A percentile compares a stretch with the other conserved stretches of the same genome.
These are phyloP conservation scores for Amblyornis subalaris DNA, from an alignment of 2,113 vertebrate species.

Conservation along the genomic window DNA sequence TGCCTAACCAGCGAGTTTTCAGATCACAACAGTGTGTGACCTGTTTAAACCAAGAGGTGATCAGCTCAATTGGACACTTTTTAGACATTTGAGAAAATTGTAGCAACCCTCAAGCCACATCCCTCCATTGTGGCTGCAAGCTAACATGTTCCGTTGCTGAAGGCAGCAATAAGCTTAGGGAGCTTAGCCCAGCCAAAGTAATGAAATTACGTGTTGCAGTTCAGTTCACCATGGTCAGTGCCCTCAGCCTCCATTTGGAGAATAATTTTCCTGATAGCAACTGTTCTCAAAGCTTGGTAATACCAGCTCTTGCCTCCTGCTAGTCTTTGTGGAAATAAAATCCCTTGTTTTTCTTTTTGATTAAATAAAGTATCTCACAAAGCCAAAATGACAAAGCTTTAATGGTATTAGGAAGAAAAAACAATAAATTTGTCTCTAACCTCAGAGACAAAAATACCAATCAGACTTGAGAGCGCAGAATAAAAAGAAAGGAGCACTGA, in stretches of 20 bases:
- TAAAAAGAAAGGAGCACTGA: background rate
- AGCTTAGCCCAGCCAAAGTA: background rate
- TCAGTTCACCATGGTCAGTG: background rate
- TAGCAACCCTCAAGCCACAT: background rate
- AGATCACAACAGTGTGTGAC: background rate
- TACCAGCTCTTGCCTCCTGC: background rate
- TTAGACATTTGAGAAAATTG: background rate
- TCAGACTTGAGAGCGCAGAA: background rate
- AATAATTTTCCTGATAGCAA: conserved; percentile 24
- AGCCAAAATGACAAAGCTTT: background rate
- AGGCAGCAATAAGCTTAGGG: background rate
- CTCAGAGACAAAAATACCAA: background rate
- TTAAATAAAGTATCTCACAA: conserved; percentile 11
- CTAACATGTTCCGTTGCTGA: background rate
- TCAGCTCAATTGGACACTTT: background rate
- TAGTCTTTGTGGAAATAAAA: background rate
- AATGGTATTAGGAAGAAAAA: background rate
- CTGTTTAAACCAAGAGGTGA: background rate
- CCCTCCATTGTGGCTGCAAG: background rate
- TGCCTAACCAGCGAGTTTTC: background rate
- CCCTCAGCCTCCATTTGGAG: background rate
- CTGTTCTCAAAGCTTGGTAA: background rate
- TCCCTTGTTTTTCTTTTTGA: background rate
- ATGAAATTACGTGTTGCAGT: background rate
- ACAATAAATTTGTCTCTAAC: background rate